These are phyloP conservation scores for Tridacna crocea DNA, from an alignment of 2,888 invertebrate genomes.

Conservation along the genomic window DNA sequence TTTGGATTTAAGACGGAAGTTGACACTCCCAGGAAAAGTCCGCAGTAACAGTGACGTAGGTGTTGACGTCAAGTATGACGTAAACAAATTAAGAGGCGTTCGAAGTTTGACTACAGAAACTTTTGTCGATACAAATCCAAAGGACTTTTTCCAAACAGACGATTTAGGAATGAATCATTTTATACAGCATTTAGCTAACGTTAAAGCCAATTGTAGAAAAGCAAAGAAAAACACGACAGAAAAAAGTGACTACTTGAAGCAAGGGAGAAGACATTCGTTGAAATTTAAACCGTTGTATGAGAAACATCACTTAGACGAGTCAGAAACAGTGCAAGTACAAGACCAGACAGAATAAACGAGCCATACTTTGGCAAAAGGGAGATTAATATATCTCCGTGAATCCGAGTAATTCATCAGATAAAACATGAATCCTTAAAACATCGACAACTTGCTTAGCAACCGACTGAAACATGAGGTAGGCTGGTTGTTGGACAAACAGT, in stretches of 20 bases:
- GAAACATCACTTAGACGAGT: slow-evolving; percentile 15
- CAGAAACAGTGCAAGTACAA: background rate
- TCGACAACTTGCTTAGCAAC: too few relatives aligned
- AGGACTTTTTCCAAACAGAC: slow-evolving; percentile 42
- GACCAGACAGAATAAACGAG: background rate
- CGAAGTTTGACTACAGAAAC: slow-evolving; percentile 4
- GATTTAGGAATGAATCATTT: slow-evolving; percentile 55
- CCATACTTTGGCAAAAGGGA: background rate
- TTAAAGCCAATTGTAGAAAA: slow-evolving; percentile 39
- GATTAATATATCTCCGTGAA: background rate
- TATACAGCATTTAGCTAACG: slow-evolving; percentile 49
- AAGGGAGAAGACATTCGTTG: slow-evolving; percentile 2
- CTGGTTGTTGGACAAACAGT: too few relatives aligned
- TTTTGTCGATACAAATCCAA: background rate
- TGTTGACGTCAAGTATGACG: background rate
- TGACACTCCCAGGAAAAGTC: slow-evolving; percentile 16
- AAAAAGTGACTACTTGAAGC: background rate
- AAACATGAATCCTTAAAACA: too few relatives aligned
- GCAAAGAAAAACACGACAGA: slow-evolving; percentile 8
- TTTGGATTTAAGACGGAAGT: slow-evolving; percentile 37
- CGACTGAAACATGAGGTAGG: too few relatives aligned
- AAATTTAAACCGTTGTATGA: slow-evolving; percentile 50
- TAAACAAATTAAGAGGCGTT: background rate
- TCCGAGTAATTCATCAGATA: background rate
- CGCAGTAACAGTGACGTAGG: background rate